Base-by-base conservation (phyloP, 2,113 vertebrate species). In the Aythya baeri region DNA sequence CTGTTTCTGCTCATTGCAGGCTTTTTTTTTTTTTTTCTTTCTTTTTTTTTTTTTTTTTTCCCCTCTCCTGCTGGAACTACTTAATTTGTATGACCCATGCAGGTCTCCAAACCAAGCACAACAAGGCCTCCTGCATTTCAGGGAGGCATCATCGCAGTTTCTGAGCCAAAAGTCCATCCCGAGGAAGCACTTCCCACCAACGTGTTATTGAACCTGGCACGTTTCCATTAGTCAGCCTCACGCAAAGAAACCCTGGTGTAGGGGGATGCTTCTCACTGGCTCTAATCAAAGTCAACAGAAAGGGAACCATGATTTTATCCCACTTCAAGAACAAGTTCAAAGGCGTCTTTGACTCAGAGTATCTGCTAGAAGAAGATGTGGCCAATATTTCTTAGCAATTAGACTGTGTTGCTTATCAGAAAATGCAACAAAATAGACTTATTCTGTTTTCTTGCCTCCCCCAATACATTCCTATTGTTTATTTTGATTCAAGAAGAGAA, bases 401-500 rank as follows among this genome's bases (percentile, higher is more conserved):
- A 88, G 23, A 7, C 17, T n/a, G 43, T 11, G 71, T 17, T 83
- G 29, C 34, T 57, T 86, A 90, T 89, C 55, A 65, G 83, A 88
- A 93, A 92, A 84, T 16, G 75, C 67, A 93, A 75, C 36, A 46
- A 81, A 92, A 82, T 4, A 62, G 74, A 75, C 52, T 95, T 86
- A 71, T 83, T 97, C 94, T 94, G 63, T 49, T 91, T 91, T 94
- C 89, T 91, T 96, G 23, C 72, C 76, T 55, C 58, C 61, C 72
- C 55, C 55, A 81, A 81, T 91, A 2, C n/a, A 84, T 95, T 88
- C 91, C 74, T 91, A 83, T 59, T 86, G 75, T 96, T 98, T 97
- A 88, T 93, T 97, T 97, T 96, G 49, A 96, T 86, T 95, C 90
- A 57, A 91, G 68, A 85, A 87, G 81, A 96, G 90, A 96, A 93